These are phyloP conservation scores for Pseudomyrmex cubaensis DNA, from an alignment of 1,140 invertebrate genomes.

Conservation along the genomic window DNA sequence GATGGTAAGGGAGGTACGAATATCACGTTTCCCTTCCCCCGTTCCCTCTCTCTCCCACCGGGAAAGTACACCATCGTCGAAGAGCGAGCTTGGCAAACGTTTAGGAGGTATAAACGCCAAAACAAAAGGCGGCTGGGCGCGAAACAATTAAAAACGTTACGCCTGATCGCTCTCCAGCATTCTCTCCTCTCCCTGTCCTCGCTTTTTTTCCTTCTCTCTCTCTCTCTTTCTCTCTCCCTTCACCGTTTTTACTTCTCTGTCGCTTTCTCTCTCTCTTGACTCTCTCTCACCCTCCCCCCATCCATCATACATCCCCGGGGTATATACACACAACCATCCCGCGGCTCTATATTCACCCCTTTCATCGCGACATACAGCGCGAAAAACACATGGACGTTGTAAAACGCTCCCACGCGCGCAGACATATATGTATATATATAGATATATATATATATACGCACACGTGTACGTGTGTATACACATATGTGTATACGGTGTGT, in stretches of 20 bases:
- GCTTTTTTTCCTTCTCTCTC: conserved; percentile 36
- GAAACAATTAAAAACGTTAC: conserved; percentile 86
- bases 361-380: conserved; percentile 59
- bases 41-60: conserved; percentile 24
- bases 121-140: conserved; percentile 83
- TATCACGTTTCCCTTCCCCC: conserved; percentile 23
- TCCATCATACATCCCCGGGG: conserved; percentile 57
- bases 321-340: conserved; percentile 39
- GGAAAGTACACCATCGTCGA: conserved; percentile 31
- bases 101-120: conserved; percentile 84
- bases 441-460: background rate
- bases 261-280: conserved; percentile 53
- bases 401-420: conserved; percentile 53
- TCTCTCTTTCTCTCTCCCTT: conserved; percentile 24
- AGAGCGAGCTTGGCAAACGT: conserved; percentile 72
- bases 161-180: conserved; percentile 83
- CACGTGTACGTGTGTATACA: background rate
- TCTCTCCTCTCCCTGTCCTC: conserved; percentile 69
- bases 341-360: conserved; percentile 56
- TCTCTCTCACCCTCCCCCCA: conserved; percentile 42
- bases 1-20: background rate
- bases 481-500: no score
- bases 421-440: background rate
- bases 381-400: conserved; percentile 67
- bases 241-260: conserved; percentile 38